Conservation (phyloP, 2,888 invertebrate species). For the Lycia hirtaria region DNA sequence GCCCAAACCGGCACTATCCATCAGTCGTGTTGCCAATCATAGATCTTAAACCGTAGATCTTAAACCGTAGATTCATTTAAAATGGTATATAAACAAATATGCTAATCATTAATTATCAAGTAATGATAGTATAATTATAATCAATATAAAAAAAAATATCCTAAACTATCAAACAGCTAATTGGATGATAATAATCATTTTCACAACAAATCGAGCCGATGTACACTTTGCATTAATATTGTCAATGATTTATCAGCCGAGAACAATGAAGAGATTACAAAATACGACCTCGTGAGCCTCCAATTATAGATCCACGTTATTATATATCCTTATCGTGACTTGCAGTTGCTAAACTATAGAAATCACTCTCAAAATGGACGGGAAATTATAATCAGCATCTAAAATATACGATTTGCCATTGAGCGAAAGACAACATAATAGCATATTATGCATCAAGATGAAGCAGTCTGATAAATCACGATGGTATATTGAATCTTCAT, state of each 20-base stretch:
- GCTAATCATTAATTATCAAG: too few relatives aligned
- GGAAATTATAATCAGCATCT: slow-evolving; percentile 12
- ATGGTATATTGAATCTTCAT: too few relatives aligned
- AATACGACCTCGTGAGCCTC: slow-evolving; percentile 35
- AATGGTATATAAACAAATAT: too few relatives aligned
- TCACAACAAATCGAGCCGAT: neutral
- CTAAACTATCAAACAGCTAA: neutral
- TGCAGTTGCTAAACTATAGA: slow-evolving; percentile 26
- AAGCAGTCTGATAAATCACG: too few relatives aligned
- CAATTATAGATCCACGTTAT: slow-evolving; percentile 39
- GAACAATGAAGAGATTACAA: slow-evolving; percentile 41
- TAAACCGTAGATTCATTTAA: too few relatives aligned
- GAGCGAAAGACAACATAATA: neutral
- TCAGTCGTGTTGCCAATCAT: too few relatives aligned
- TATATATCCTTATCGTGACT: slow-evolving; percentile 35
- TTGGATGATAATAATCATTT: neutral
- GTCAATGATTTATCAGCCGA: slow-evolving; percentile 32
- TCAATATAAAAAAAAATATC: too few relatives aligned
- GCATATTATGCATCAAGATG: too few relatives aligned
- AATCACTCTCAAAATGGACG: slow-evolving; percentile 11
- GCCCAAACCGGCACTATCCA: too few relatives aligned
- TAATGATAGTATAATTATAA: too few relatives aligned
- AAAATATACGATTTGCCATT: neutral
- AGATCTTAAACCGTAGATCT: too few relatives aligned
- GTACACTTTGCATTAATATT: slow-evolving; percentile 5